A percentile compares a stretch with the other conserved stretches of the same genome.
Conservation (phyloP, 53 echinoderm and acorn worm genomes). For the Temnopleurus reevesii region DNA sequence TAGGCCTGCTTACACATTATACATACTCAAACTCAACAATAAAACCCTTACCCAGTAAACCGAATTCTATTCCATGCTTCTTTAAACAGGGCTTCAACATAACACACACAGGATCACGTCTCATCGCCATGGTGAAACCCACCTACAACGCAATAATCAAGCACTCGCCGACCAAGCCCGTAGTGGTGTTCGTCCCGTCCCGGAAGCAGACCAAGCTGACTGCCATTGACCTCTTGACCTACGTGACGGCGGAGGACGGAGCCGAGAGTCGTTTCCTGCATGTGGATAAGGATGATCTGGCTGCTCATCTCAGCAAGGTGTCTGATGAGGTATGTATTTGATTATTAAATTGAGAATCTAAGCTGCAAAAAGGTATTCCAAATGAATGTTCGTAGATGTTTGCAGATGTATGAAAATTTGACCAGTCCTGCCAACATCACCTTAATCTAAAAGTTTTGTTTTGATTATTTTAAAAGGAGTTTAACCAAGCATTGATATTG, state of each 20-base stretch:
- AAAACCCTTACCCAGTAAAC: too few relatives aligned
- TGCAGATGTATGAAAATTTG: too few relatives aligned
- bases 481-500: too few relatives aligned
- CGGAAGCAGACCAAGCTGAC: constrained; percentile 99
- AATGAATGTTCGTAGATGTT: too few relatives aligned
- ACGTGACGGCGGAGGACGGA: constrained; percentile 87
- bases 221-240: constrained; percentile 98
- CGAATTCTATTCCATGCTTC: background rate
- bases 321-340: constrained; percentile 81
- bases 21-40: too few relatives aligned
- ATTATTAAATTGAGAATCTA: too few relatives aligned
- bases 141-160: constrained; percentile 98
- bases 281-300: constrained; percentile 86
- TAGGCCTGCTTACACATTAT: too few relatives aligned
- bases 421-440: too few relatives aligned
- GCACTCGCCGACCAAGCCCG: constrained; percentile 88
- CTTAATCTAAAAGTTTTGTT: too few relatives aligned
- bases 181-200: constrained; percentile 96
- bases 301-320: constrained; percentile 87
- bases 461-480: too few relatives aligned
- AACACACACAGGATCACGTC: constrained; percentile 96
- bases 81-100: constrained; percentile 93
- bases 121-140: constrained; percentile 99
- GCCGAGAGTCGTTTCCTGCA: constrained; percentile 93
- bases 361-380: too few relatives aligned